Percentiles rank a stretch among this genome's conserved stretches.
Conservation (phyloP, 2,888 invertebrate genomes). For the Clunio marinus region DNA sequence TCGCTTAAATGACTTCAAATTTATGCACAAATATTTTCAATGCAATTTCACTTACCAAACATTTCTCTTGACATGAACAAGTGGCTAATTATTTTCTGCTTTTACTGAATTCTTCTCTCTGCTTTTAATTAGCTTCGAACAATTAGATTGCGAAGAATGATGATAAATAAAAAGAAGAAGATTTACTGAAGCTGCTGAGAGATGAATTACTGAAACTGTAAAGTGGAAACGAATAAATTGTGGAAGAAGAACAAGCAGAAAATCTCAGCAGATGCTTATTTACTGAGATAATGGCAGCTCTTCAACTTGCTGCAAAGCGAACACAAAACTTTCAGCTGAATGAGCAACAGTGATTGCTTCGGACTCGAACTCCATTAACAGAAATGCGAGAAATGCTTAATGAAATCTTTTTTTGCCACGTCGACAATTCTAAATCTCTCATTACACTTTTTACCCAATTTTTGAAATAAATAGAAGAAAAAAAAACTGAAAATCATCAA, state of each 20-base stretch:
- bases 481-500: no score
- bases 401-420: no score
- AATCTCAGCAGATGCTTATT: constrained; percentile 14
- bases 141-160: constrained; percentile 17
- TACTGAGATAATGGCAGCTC: constrained; percentile 4
- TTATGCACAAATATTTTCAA: no score
- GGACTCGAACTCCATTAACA: background rate
- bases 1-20: no score
- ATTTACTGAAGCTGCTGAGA: constrained; percentile 1
- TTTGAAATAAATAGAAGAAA: no score
- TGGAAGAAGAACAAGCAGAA: background rate
- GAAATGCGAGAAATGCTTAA: no score
- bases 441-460: no score
- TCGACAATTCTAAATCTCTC: no score
- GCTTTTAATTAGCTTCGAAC: constrained; percentile 31
- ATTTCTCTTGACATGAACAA: no score
- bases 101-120: background rate
- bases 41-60: no score
- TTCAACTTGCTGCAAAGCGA: background rate
- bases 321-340: background rate
- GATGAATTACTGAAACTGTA: constrained; percentile 6
- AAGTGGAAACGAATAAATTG: no score
- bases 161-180: background rate
- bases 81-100: constrained; percentile 27
- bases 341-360: constrained; percentile 2